Evolutionary conservation across 2,113 vertebrate genomes (phyloP), one percentile per base, ranked within the genome.

Genomic region (Amia ocellicauda): DNA sequence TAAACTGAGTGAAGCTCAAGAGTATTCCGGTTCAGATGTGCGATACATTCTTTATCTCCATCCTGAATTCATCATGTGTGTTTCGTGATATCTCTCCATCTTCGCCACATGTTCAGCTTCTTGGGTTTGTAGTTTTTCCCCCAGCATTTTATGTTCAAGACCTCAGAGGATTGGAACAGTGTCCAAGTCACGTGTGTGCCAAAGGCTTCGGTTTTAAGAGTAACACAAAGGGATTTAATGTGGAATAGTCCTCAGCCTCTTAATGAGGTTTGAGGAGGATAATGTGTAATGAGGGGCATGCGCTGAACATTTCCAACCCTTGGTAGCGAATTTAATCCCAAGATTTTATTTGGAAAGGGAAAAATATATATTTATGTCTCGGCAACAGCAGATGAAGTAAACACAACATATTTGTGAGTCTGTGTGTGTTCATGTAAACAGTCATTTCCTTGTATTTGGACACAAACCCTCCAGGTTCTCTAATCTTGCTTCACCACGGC

Each of bases 61-160:
- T 45, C n/a, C 52, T 57, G 57, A 62, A 68, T 51, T 55, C 66
- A 68, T 62, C 59, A 54, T 49, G 56, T 51, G 16, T 27, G 47
- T 57, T 40, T 53, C 43, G 27, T 31, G 28, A 57, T 62, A 56
- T 57, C 22, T 40, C 53, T 62, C 51, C 45, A 57, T 57, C 53
- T 62, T 42, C 19, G 66, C 53, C 41, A 62, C 45, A 49, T 61
- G 31, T 64, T 64, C n/a, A n/a, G 31, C 31, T 7, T 36, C 5
- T 36, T 5, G 11, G 5, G 5, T 50, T 49, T 36, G 36, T 20
- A 24, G 36, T 58, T 58, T 43, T 36, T 36, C 42, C 4, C 19
- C 55, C 50, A 22, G 28, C 24, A 40, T 14, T 65, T 49, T 50
- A 28, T 27, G 24, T 58, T 27, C 26, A 2, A 14, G 24, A n/a